These are phyloP conservation scores for Rhagologus leucostigma DNA, from an alignment of 2,113 vertebrate genomes.

Conservation along the genomic window DNA sequence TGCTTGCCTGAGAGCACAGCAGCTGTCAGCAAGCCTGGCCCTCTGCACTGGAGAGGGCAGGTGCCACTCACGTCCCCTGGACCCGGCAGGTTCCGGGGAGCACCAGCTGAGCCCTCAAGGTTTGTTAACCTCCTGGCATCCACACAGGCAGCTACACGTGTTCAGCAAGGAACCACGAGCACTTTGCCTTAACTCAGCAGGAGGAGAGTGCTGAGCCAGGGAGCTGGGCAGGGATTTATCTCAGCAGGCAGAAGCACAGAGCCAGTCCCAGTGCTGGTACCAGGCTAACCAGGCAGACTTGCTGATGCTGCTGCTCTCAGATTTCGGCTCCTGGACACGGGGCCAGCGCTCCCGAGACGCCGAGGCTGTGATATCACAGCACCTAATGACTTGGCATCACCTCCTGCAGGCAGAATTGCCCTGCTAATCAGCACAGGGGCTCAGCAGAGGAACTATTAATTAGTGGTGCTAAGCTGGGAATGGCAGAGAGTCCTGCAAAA, in stretches of 20 bases:
- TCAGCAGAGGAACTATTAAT: background rate
- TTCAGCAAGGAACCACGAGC: background rate
- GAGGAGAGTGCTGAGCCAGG: background rate
- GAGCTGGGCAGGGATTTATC: background rate
- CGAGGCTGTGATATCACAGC: background rate
- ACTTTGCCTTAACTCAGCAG: background rate
- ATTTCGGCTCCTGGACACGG: background rate
- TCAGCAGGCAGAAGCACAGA: background rate
- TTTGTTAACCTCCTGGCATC: background rate
- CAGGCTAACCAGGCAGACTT: background rate
- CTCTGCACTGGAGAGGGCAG: background rate
- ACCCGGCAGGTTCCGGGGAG: background rate
- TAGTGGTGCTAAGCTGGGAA: background rate
- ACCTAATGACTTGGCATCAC: background rate
- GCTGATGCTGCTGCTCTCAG: background rate
- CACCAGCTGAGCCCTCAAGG: background rate
- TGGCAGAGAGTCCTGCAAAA: background rate
- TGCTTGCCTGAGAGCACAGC: background rate
- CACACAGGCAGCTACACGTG: background rate
- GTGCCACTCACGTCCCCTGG: fast-evolving
- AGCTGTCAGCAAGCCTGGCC: background rate
- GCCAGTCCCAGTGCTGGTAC: background rate
- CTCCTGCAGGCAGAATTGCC: background rate
- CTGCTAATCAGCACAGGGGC: background rate
- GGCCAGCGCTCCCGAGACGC: background rate